phyloP scores from a whole-genome alignment of 2,797 vertebrate species.

The Enteromius anoplus region DNA sequence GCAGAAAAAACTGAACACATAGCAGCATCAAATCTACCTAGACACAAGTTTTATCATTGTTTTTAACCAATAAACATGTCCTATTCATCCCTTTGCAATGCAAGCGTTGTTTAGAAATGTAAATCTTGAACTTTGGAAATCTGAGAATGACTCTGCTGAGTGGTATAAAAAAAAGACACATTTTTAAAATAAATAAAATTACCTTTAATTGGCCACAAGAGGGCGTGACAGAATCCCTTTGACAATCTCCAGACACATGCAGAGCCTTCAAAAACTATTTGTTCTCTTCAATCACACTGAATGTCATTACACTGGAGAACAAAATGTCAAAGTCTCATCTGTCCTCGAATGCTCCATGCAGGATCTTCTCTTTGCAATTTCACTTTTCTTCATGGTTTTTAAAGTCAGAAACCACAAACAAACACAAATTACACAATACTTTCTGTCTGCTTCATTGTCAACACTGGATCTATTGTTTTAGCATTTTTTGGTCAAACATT shows the following conservation, averaged over 20 bases:
- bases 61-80: not conserved
- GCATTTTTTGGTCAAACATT: not conserved
- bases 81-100: not conserved
- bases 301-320: not conserved
- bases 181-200: not conserved
- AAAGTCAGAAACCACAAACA: not conserved
- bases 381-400: not conserved
- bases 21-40: too few relatives aligned
- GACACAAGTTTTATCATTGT: not conserved
- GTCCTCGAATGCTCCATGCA: not conserved
- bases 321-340: not conserved
- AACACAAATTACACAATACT: not conserved
- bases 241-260: not conserved
- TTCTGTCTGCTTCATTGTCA: not conserved
- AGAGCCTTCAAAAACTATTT: not conserved
- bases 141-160: not conserved
- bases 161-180: not conserved
- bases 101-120: too few relatives aligned
- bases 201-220: slow-evolving; percentile 6
- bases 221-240: not conserved
- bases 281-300: not conserved
- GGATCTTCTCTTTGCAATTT: not conserved
- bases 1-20: too few relatives aligned
- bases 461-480: not conserved
- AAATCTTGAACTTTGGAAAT: not conserved